Base-by-base conservation (phyloP, 2,888 invertebrate genomes). In the Pseudococcus longispinus region DNA sequence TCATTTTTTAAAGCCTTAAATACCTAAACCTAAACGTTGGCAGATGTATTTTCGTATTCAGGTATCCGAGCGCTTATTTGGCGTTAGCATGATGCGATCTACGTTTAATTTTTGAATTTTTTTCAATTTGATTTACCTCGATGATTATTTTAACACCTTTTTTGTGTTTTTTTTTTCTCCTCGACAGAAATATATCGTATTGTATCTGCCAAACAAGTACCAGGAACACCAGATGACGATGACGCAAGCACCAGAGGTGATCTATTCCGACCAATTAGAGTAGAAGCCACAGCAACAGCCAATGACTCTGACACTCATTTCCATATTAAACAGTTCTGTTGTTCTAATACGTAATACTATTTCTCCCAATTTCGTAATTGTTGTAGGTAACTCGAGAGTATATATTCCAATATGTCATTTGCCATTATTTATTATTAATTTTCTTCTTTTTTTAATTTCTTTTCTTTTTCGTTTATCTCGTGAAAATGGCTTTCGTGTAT, bases 141-240 rank as follows among this genome's bases (percentile, higher is more conserved):
- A 18, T 6, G 18, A 32, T 8, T 42, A 80, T 80, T 80, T 80
- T 80, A 42, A 80, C 74, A 15, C 13, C 2, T 74, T 32, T 70
- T 70, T 18, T n/a, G n/a, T n/a, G 11, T 32, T 32, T 29, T 29
- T 0, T 23, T 84, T 80, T 23, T 85, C 84, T 74, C 20, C 55
- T 55, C 46, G 83, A n/a, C 37, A 88, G 88, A 88, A 88, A 88
- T 88, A 51, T 88, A 88, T 87, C 88, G 88, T 82, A 88, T 88
- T 88, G 88, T 88, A 83, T 88, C 88, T 85, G 88, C 88, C 80
- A 88, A 88, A 87, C 88, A 88, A 88, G 88, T 88, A 87, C 88
- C 88, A 85, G 88, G 87, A 23, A 88, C 87, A 23, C 88, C 88
- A 74, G 88, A 88, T 55, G 86, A 88, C 32, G 88, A 88, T 77